Base-by-base conservation (phyloP, 1,140 invertebrate genomes). In the Heliconius hewitsoni region DNA sequence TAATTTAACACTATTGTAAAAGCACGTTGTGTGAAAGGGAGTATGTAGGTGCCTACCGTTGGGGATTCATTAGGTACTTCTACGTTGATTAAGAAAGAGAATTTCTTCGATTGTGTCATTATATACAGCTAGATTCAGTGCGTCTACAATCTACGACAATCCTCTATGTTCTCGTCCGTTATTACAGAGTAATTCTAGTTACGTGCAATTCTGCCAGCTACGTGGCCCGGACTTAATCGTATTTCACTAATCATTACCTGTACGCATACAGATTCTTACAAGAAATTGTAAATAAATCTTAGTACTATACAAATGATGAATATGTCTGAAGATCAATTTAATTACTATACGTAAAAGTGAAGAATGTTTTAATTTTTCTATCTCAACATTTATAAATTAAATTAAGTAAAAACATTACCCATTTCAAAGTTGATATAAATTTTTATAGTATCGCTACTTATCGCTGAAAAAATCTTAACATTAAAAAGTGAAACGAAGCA, bases 171-270 rank as follows among this genome's bases (percentile, higher is more conserved):
- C 81, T 83, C 82, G 86, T 81, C 86, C 85, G 92, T 91, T 92
- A 93, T 93, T 94, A 94, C 87, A 90, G 86, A 82, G 90, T 87
- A 91, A 91, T 91, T 93, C 87, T 90, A 87, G 86, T 87, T 57
- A 77, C 83, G 86, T 87, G 60, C 23, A 66, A 66, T 66, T 66
- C 27, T 30, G 60, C 60, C n/a, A 27, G 23, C 23, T 66, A 90
- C 88, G 89, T 92, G 91, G 85, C 86, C 82, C 87, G 86, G 84
- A 84, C 82, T 84, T 92, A 90, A 90, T 90, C 84, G 82, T 87
- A 87, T 87, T 87, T 85, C 30, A 66, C 60, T 66, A 66, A 66
- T 66, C 23, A 66, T 66, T 66, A 27, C 13, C 60, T 27, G 27
- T 30, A 66, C 23, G 60, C 75, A 19, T 57, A n/a, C 71, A 42